Evolutionary conservation across 1,140 invertebrate genomes (phyloP).

Genomic region (Portunus trituberculatus): DNA sequence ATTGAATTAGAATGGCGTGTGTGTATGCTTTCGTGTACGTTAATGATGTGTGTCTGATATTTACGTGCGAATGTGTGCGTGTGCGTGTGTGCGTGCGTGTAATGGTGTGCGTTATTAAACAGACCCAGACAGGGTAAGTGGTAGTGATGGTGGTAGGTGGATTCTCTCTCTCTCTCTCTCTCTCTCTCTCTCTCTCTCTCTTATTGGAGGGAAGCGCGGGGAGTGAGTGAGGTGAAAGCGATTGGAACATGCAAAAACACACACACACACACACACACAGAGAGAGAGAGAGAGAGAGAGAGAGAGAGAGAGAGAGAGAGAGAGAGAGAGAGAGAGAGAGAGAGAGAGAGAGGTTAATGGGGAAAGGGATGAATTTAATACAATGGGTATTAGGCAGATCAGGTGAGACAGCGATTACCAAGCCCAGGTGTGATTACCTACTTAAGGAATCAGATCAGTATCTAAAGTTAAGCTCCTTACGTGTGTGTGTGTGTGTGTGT

Average conservation of each 20-base stretch:
- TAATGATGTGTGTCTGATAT: too few species aligned
- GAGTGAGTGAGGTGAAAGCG: not conserved
- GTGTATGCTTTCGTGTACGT: too few species aligned
- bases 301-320: slow-evolving; percentile 20
- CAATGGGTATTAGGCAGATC: not conserved
- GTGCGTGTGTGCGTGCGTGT: too few species aligned
- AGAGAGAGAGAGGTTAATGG: not conserved
- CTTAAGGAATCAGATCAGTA: slow-evolving; percentile 7
- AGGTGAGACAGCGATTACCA: not conserved
- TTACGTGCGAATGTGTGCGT: too few species aligned
- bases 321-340: slow-evolving; percentile 18
- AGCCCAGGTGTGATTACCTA: not conserved
- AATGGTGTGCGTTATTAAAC: too few species aligned
- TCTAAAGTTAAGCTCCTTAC: not conserved
- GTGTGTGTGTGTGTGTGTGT: slow-evolving; percentile 7
- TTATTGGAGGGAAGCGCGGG: too few species aligned
- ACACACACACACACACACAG: not conserved
- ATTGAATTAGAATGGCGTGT: too few species aligned
- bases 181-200: too few species aligned
- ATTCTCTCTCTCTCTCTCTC: not conserved
- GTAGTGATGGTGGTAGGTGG: not conserved
- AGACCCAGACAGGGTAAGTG: too few species aligned
- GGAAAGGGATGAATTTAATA: too few species aligned
- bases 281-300: slow-evolving; percentile 12
- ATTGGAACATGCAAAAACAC: too few species aligned